Base-by-base conservation (phyloP, 2,113 vertebrate species). In the Pardalotus punctatus region DNA sequence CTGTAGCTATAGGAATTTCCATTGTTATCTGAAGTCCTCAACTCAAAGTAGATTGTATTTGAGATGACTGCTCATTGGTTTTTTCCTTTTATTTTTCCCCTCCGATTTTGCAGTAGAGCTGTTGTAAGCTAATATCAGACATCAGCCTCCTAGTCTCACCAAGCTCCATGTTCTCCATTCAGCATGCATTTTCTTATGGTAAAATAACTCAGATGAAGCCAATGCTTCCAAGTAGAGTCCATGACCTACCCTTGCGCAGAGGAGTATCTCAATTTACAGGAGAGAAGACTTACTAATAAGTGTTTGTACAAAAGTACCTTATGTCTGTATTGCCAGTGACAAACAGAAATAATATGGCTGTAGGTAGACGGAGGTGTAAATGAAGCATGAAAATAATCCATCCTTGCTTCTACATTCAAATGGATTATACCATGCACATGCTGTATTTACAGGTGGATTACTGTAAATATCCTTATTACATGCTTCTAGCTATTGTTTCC, bases 401-500 rank as follows among this genome's bases (percentile, higher is more conserved):
- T 25, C 9, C 29, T 79, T 93, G 20, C 65, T 79, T 69, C 53
- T 69, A 72, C 38, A 72, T 56, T 65, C 53, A 57, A 74, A 64
- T 43, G 23, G 53, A 65, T 91, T 93, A 71, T 54, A 76, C 14
- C 23, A 50, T 58, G 65, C 33, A 65, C 25, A 28, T 45, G 33
- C 21, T 91, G 28, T 65, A 94, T 94, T 90, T 96, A 90, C 62
- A 90, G 29, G 80, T 28, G 50, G 45, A 77, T 96, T 94, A 81
- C 38, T 53, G 27, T 72, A 94, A 91, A 85, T 93, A 82, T 65
- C 33, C 14, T 82, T 38, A 48, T 80, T 85, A 80, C 40, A 36
- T 42, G 33, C 60, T 36, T 86, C 61, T 40, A 89, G 31, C 57
- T 87, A 69, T 69, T 89, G 61, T 90, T 69, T 82, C 54, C 24